Percentiles rank a stretch among this genome's conserved stretches.
Conservation (phyloP, 2,797 vertebrate genomes). For the Okamejei kenojei region DNA sequence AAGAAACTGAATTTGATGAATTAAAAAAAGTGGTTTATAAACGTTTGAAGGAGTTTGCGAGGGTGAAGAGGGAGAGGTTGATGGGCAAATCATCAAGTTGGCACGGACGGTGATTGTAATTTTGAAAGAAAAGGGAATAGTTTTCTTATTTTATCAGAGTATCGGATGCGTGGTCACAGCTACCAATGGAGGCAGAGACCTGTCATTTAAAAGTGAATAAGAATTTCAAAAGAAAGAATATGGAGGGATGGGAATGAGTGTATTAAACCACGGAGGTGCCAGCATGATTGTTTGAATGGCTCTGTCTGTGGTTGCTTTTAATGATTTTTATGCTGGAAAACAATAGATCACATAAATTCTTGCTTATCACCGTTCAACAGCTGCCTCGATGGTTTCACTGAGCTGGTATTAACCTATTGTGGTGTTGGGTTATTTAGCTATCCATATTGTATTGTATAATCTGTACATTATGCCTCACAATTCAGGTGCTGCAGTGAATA, state of each 20-base stretch:
- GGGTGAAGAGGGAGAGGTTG: background rate
- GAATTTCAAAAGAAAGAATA: background rate
- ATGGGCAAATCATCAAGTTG: background rate
- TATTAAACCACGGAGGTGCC: background rate
- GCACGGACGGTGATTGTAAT: background rate
- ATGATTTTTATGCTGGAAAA: background rate
- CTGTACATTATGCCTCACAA: background rate
- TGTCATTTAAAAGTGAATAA: background rate
- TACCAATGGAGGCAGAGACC: background rate
- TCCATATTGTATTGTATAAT: background rate
- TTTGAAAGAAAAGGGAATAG: background rate
- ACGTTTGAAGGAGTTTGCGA: background rate
- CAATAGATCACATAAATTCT: background rate
- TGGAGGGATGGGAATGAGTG: background rate
- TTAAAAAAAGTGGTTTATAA: background rate
- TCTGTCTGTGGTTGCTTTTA: background rate
- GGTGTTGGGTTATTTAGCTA: background rate
- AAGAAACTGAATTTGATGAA: too few species aligned
- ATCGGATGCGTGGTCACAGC: background rate
- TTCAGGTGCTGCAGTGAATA: background rate
- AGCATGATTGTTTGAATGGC: background rate
- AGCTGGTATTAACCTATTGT: background rate
- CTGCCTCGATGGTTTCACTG: background rate
- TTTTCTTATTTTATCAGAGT: background rate
- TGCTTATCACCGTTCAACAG: background rate